These are phyloP conservation scores for Acleris holmiana DNA, from an alignment of 2,888 invertebrate species.

Conservation along the genomic window DNA sequence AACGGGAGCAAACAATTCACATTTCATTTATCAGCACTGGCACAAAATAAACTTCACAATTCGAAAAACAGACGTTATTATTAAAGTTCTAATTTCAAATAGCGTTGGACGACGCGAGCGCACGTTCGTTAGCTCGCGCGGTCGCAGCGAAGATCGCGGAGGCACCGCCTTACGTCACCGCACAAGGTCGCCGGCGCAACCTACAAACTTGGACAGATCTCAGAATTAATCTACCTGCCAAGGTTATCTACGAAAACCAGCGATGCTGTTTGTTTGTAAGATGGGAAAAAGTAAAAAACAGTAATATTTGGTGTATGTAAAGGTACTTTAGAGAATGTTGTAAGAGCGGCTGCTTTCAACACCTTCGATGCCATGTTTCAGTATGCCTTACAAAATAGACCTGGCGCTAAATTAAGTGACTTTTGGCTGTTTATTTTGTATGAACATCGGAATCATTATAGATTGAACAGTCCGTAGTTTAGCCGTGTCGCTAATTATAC, in stretches of 20 bases:
- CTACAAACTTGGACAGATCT: constrained; percentile 55
- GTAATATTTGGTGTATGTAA: background rate
- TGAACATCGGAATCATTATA: no score
- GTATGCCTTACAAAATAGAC: no score
- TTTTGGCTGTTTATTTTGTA: no score
- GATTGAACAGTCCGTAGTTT: no score
- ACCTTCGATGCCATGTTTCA: no score
- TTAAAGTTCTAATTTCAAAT: constrained; percentile 47
- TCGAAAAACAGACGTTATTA: constrained; percentile 13
- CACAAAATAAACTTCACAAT: constrained; percentile 18
- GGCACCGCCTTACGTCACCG: constrained; percentile 70
- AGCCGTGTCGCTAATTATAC: no score
- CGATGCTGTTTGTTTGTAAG: constrained; percentile 41
- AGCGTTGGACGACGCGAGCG: constrained; percentile 54
- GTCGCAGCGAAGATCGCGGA: constrained; percentile 60
- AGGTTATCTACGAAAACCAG: constrained; percentile 48
- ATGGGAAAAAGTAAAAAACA: background rate
- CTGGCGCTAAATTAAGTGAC: no score
- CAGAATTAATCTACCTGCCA: constrained; percentile 63
- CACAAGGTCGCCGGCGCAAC: constrained; percentile 53
- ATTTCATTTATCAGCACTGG: constrained; percentile 18
- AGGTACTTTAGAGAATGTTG: no score
- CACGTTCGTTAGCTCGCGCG: constrained; percentile 60
- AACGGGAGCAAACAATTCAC: background rate
- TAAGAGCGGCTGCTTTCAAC: no score